Conservation (phyloP, 2,113 vertebrate genomes). For the Stercorarius parasiticus region DNA sequence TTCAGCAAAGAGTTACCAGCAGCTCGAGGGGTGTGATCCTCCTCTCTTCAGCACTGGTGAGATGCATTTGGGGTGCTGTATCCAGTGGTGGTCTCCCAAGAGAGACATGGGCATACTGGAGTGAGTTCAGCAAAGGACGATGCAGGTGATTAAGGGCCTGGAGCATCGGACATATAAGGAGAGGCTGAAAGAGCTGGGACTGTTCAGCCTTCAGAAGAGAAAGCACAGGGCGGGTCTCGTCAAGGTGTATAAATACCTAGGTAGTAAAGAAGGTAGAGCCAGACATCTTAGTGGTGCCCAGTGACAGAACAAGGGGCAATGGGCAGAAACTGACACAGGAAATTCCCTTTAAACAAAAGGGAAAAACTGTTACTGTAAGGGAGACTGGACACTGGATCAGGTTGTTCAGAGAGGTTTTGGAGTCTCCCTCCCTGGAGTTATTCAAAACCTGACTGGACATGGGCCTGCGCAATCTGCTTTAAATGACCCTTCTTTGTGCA, state of each 20-base stretch:
- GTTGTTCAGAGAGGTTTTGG: not conserved
- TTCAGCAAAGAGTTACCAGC: not conserved
- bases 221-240: not conserved
- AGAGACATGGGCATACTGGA: not conserved
- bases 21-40: not conserved
- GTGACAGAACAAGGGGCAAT: not conserved
- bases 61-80: not conserved
- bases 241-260: not conserved
- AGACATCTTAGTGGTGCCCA: not conserved
- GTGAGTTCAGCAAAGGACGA: fast-evolving
- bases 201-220: not conserved
- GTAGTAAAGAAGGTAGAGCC: not conserved
- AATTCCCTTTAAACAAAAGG: not conserved
- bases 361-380: not conserved
- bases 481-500: not conserved
- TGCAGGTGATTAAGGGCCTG: not conserved
- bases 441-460: not conserved
- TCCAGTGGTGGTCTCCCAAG: not conserved
- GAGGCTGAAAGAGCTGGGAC: not conserved
- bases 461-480: not conserved
- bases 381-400: not conserved
- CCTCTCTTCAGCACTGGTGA: not conserved
- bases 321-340: not conserved
- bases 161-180: not conserved
- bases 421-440: not conserved